These are phyloP conservation scores for Paracentrotus lividus DNA, from an alignment of 53 echinoderm and acorn worm species.

Conservation along the genomic window DNA sequence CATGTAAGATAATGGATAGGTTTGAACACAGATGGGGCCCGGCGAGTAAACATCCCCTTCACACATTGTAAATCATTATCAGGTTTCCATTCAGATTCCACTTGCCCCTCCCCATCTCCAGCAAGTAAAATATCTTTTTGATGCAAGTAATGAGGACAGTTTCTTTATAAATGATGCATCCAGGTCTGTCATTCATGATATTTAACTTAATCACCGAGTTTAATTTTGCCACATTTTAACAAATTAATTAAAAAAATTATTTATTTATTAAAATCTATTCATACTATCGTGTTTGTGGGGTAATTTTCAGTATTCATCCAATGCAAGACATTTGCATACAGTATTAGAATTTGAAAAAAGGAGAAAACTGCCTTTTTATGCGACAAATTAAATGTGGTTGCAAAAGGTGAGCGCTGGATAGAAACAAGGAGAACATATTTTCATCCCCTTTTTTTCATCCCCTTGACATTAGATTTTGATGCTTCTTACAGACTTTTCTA, in stretches of 20 bases:
- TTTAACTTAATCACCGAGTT: too few relatives aligned
- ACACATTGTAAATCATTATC: not conserved
- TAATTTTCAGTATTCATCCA: too few relatives aligned
- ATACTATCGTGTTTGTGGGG: too few relatives aligned
- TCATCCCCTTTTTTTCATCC: not conserved
- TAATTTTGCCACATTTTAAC: too few relatives aligned
- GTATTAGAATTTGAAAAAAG: too few relatives aligned
- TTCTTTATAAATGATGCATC: too few relatives aligned
- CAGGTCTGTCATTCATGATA: too few relatives aligned
- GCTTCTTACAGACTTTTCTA: not conserved
- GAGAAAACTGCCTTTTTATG: too few relatives aligned
- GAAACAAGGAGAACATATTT: not conserved
- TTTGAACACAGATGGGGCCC: constrained; percentile 3
- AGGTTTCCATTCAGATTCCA: not conserved
- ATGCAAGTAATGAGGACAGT: not conserved
- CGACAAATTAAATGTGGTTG: too few relatives aligned
- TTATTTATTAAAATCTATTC: too few relatives aligned
- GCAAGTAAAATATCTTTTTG: not conserved
- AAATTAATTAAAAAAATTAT: too few relatives aligned
- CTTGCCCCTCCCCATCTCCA: not conserved
- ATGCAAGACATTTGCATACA: too few relatives aligned
- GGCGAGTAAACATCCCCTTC: not conserved
- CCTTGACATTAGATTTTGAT: constrained; percentile 18
- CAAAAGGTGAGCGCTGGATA: not conserved
- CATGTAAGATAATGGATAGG: constrained; percentile 24